Base-by-base conservation (phyloP, 2,888 invertebrate genomes). In the Drosophila nigricruria region DNA sequence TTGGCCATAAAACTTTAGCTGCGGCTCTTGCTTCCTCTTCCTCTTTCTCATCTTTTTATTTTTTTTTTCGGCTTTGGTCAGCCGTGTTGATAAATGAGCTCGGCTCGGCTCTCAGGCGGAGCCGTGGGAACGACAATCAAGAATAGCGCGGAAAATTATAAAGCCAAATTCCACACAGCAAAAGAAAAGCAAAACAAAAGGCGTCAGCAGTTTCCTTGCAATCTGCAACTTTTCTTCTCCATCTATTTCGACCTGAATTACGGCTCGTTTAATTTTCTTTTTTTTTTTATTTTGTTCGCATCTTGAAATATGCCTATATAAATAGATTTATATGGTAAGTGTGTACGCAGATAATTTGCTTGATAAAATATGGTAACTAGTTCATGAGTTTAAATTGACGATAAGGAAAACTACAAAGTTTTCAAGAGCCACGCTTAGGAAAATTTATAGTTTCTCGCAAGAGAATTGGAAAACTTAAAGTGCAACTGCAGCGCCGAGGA, bases 1-100 rank as follows among this genome's bases (percentile, higher is more conserved):
- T 84, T 84, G 74, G 88, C 77, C 88, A 77, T 84, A 89, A 89
- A 84, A 89, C 88, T 89, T 89, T 79, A 71, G 82, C 88, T 68
- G 70, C 70, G 61, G 72, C 79, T 68, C 63, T 3, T 12, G 36
- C 25, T 25, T n/a, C 6, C 23, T 5, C 36, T 12, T 36, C 23
- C 23, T 12, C 34, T 5, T 14, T 2, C 18, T 40, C 30, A 3
- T 6, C 8, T 16, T 25, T n/a, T 16, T 65, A 54, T 67, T 6
- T 4, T 16, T 25, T n/a, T 16, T 65, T 58, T 67, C 64, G 61
- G 68, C 81, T 81, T 73, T 80, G 84, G 84, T 88, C 87, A 83
- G 74, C 64, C 70, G 62, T 63, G 68, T 79, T 89, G 84, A 84
- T 84, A 84, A 84, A 84, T 89, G 84, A 85, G 90, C 88, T 52